Evolutionary conservation across 2,797 vertebrate species (phyloP).

Genomic region (Paguma larvata): DNA sequence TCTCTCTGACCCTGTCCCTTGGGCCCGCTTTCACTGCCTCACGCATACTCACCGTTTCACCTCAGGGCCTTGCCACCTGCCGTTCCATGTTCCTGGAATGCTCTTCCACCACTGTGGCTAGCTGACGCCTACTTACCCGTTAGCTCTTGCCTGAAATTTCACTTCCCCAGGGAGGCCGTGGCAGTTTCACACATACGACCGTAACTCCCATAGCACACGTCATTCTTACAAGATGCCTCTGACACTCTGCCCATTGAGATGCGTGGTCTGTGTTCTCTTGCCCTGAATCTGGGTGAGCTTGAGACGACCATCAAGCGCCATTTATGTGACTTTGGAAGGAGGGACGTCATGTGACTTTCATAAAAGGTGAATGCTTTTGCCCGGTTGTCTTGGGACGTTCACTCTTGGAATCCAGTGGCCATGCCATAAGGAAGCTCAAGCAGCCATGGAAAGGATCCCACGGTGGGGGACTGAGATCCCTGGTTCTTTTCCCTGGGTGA

Average conservation of each 20-base stretch:
- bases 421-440: background rate
- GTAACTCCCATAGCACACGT: accelerated
- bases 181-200: background rate
- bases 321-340: background rate
- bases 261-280: background rate
- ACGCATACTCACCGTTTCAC: too few relatives aligned
- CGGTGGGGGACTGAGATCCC: background rate
- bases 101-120: background rate
- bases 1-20: too few relatives aligned
- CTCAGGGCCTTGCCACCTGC: background rate
- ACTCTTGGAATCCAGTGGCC: background rate
- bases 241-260: background rate
- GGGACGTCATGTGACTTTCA: background rate
- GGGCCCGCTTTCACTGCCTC: background rate
- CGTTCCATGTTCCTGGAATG: background rate
- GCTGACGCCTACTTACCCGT: background rate
- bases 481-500: background rate
- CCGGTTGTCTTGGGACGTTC: background rate
- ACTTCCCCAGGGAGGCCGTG: background rate
- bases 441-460: background rate
- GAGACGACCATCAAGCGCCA: background rate
- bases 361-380: background rate
- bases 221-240: background rate
- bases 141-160: background rate
- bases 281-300: background rate